phyloP scores from a whole-genome alignment of 2,797 vertebrate genomes.

The Sebastes miniatus region DNA sequence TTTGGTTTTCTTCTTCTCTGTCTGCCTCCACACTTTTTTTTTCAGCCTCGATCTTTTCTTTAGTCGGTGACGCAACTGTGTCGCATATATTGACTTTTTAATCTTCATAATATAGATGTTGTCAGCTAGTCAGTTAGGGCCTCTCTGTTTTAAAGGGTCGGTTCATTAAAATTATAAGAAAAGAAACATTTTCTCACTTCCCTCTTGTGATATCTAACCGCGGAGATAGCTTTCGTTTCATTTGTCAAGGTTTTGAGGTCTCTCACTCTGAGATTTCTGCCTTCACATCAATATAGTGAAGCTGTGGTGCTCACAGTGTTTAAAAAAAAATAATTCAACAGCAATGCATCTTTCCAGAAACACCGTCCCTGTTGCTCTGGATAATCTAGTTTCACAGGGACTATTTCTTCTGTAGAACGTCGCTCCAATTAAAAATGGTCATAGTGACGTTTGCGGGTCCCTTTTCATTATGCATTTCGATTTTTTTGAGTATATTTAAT shows the following conservation, averaged over 20 bases:
- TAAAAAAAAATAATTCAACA: background rate
- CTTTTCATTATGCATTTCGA: background rate
- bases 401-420: background rate
- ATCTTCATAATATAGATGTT: background rate
- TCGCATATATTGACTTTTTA: background rate
- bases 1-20: constrained; percentile 26
- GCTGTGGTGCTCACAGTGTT: background rate
- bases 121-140: background rate
- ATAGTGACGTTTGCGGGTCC: too few species aligned
- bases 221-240: background rate
- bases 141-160: background rate
- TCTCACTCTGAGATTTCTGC: background rate
- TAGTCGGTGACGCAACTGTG: background rate
- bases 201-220: background rate
- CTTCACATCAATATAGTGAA: background rate
- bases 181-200: background rate
- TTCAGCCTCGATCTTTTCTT: background rate
- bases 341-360: background rate
- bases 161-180: background rate
- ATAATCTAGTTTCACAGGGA: background rate
- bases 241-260: background rate
- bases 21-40: constrained; percentile 7
- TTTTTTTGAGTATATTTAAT: background rate
- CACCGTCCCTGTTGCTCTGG: background rate
- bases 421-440: background rate